Evolutionary conservation across 1,140 invertebrate species (phyloP), one percentile per base, ranked within the genome.

Genomic region (Pseudobourletiella spinata): DNA sequence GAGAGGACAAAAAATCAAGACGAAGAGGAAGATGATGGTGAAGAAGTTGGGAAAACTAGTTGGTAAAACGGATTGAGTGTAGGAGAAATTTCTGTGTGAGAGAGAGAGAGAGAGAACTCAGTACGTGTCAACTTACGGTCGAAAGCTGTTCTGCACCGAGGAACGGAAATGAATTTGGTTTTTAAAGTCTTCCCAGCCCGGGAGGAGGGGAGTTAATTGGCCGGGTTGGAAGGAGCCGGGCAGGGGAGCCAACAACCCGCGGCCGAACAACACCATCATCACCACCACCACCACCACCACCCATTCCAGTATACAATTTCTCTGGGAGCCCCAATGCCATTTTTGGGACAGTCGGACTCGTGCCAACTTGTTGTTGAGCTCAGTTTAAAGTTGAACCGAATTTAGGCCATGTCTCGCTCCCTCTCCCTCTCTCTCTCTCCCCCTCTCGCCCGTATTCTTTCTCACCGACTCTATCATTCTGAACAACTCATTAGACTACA

Each of bases 71-170:
- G n/a, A n/a, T n/a, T n/a, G n/a, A n/a, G n/a, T n/a, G n/a, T n/a
- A n/a, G n/a, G n/a, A n/a, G n/a, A n/a, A n/a, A n/a, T n/a, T n/a
- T n/a, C n/a, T n/a, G n/a, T n/a, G n/a, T n/a, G n/a, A n/a, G n/a
- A n/a, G n/a, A n/a, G n/a, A n/a, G n/a, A n/a, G n/a, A n/a, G n/a
- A n/a, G n/a, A n/a, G n/a, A n/a, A n/a, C n/a, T n/a, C 32, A n/a
- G 32, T 11, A 39, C 8, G 32, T 39, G 50, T 46, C 20, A 81
- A 86, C 84, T 86, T 86, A 86, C 84, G 86, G 88, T 89, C 85
- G 85, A 86, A 87, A 89, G 87, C 86, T 87, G 86, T 88, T 89
- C 87, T 90, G 87, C 86, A 43, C 22, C 51, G 43, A 52, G 56
- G 46, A 58, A 55, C 32, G 39, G 62, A 61, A 64, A 52, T 61